Evolutionary conservation across 2,797 vertebrate genomes (phyloP), one percentile per base, ranked within the genome.

Genomic region (Pampus argenteus): DNA sequence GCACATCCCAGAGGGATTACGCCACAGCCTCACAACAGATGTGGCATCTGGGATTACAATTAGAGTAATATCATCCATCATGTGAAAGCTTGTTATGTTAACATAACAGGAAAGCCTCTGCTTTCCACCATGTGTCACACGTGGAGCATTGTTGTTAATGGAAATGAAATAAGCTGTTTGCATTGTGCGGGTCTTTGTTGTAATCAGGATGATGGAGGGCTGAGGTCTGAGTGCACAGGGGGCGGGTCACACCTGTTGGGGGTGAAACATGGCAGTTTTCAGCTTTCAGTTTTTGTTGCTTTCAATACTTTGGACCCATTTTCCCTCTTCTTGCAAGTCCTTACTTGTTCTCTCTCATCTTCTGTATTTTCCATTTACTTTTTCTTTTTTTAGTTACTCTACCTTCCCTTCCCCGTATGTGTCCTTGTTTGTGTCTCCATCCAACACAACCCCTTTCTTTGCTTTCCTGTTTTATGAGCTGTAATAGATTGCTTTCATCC

Each of bases 41-140:
- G 84, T 69, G 66, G 54, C 75, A 77, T 79, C 71, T 84, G 73
- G 79, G 86, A 90, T 90, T 89, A 89, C 79, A 87, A 88, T 89
- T 86, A 90, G 76, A 85, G 56, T 81, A 82, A 84, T 87, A 87
- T 88, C 55, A 81, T 48, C 71, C 83, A 83, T 88, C 76, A 83
- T 70, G 66, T 73, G 54, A 86, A 87, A 91, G 84, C 86, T 83
- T 83, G 85, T 89, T 86, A 86, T 62, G 49, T 64, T 84, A 81
- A 63, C 45, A 55, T 74, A 72, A 80, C 62, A 51, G 68, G 59
- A 78, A 48, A 78, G 66, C 58, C 54, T 59, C 38, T 56, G 64
- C 34, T n/a, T 42, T 31, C 20, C 38, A n/a, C 52, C 42, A 26
- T 65, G 71, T 70, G 58, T 38, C 31, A 62, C 68, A 68, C 9